Percentiles rank a stretch among this genome's conserved stretches.
Conservation (phyloP, 2,888 invertebrate species). For the Nomada fucata region DNA sequence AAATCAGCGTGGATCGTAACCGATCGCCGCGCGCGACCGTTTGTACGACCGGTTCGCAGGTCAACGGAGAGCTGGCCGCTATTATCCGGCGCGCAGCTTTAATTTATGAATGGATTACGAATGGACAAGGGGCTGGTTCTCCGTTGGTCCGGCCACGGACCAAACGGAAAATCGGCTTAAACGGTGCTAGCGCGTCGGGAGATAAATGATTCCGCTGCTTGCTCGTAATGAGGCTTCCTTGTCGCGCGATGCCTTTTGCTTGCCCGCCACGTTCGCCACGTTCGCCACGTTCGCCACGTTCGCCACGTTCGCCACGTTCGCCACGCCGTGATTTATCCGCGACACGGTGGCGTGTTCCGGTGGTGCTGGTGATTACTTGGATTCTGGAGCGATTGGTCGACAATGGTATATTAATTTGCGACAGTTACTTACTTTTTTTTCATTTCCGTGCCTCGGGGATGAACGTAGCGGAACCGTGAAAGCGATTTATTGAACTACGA, state of each 20-base stretch:
- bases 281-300: too few relatives aligned
- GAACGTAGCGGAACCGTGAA: too few relatives aligned
- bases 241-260: conserved; percentile 27
- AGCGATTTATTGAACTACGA: neutral
- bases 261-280: conserved; percentile 13
- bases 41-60: conserved; percentile 56
- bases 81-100: conserved; percentile 60
- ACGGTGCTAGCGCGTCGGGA: conserved; percentile 38
- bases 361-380: neutral
- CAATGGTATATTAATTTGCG: neutral
- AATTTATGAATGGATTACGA: conserved; percentile 75
- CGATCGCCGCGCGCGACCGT: conserved; percentile 27
- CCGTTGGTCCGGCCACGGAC: conserved; percentile 20
- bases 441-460: too few relatives aligned
- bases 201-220: conserved; percentile 38
- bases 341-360: conserved; percentile 6
- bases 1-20: conserved; percentile 55
- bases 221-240: conserved; percentile 50
- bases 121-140: conserved; percentile 47
- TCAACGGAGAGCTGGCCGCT: conserved; percentile 57
- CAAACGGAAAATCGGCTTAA: conserved; percentile 65
- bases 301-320: conserved; percentile 22
- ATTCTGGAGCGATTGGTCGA: conserved; percentile 11
- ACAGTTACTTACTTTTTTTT: too few relatives aligned
- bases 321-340: conserved; percentile 40